Base-by-base conservation (phyloP, 2,888 invertebrate species). In the Danaus chrysippus region DNA sequence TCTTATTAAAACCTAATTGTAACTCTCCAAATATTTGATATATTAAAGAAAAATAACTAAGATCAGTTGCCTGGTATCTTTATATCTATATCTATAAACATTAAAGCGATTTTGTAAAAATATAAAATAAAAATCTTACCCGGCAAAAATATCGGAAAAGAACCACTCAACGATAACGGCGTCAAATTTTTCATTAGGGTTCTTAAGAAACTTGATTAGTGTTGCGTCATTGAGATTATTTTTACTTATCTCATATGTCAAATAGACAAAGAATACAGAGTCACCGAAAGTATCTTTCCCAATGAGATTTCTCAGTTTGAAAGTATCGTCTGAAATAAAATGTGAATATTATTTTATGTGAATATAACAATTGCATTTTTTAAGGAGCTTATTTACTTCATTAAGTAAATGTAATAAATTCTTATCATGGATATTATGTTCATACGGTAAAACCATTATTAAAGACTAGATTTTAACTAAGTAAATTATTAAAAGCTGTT, bases 131-230 rank as follows among this genome's bases (percentile, higher is more conserved):
- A 34, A 56, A 56, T 19, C 2, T 43, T 53, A 83, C 83, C 83
- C 83, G 15, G 76, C 73, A 42, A 72, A 68, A 3, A 76, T 13
- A 41, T 82, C 79, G 11, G 74, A 74, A 59, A 82, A 84, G 63
- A 86, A 81, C 84, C 84, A 86, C 56, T 85, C 86, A 3, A 79
- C 41, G 3, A 86, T 69, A 1, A 81, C 83, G 3, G 76, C 76
- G 58, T 85, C 84, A 55, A 83, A 84, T 53, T 76, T 75, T 63
- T 84, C 76, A 1, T 73, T 75, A 0, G 80, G 79, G 58, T 86
- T 76, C 55, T 70, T 77, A 0, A 86, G 65, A 1, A 83, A 69
- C 10, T 76, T 63, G 0, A 69, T 52, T 0, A 85, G 68, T 1
- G 54, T 63, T 11, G 77, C 73, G 3, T 78, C 72, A 9, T 76